phyloP scores from a whole-genome alignment of 2,888 invertebrate genomes.

The Watsonalla binaria region DNA sequence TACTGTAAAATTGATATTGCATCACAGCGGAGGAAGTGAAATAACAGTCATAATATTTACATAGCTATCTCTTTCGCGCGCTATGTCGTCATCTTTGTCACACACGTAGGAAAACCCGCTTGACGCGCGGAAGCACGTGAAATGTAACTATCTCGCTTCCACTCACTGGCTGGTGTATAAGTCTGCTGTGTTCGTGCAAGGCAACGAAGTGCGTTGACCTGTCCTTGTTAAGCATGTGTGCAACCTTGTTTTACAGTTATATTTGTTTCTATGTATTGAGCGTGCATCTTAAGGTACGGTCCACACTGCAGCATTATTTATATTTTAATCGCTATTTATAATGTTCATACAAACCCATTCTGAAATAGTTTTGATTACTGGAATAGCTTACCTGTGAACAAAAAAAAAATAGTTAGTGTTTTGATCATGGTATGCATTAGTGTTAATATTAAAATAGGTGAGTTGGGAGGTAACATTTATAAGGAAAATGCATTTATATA shows the following conservation, averaged over 20 bases:
- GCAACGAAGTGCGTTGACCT: constrained; percentile 77
- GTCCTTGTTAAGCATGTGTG: constrained; percentile 75
- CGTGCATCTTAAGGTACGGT: constrained; percentile 67
- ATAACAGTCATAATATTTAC: constrained; percentile 77
- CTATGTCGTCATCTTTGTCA: constrained; percentile 59
- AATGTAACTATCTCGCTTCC: constrained; percentile 38
- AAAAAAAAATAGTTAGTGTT: constrained; percentile 8
- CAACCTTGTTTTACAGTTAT: constrained; percentile 77
- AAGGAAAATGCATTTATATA: not conserved
- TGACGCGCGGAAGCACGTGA: constrained; percentile 40
- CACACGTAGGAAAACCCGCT: constrained; percentile 47
- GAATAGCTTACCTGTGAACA: constrained; percentile 37
- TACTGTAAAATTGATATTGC: constrained; percentile 70
- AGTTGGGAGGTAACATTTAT: no score
- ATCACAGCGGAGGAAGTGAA: constrained; percentile 77
- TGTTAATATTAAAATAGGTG: no score
- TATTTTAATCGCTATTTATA: constrained; percentile 14
- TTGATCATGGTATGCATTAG: no score
- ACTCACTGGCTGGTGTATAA: constrained; percentile 34
- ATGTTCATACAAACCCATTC: constrained; percentile 18
- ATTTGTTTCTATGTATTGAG: constrained; percentile 51
- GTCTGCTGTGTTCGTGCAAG: constrained; percentile 62
- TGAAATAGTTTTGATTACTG: constrained; percentile 12
- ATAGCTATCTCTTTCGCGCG: constrained; percentile 59
- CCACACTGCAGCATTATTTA: constrained; percentile 43